A percentile compares a stretch with the other conserved stretches of the same genome.
phyloP scores from a whole-genome alignment of 2,888 invertebrate genomes.

The Trichogramma dendrolimi region DNA sequence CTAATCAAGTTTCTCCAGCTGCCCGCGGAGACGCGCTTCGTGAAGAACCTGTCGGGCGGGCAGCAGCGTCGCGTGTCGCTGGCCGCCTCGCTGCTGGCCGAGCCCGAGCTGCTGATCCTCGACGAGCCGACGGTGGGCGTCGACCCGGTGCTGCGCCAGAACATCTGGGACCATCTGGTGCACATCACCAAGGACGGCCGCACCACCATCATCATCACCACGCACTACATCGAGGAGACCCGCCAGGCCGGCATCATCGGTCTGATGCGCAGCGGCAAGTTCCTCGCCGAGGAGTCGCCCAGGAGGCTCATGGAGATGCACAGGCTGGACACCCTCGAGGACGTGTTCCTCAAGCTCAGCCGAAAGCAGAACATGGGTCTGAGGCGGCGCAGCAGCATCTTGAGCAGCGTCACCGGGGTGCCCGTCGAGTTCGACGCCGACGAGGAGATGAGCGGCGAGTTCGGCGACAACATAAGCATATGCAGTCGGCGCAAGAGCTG shows the following conservation, averaged over 20 bases:
- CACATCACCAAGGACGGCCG: constrained; percentile 70
- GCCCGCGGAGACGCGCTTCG: constrained; percentile 58
- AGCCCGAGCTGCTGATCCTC: constrained; percentile 83
- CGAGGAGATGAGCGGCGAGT: constrained; percentile 78
- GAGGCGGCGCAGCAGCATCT: constrained; percentile 72
- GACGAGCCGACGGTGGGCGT: constrained; percentile 94
- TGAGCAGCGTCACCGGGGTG: constrained; percentile 63
- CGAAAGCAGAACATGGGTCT: constrained; percentile 79
- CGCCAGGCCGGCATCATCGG: constrained; percentile 79
- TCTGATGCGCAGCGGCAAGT: constrained; percentile 76
- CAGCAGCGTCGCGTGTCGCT: constrained; percentile 85
- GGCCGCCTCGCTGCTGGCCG: constrained; percentile 81
- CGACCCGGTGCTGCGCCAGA: constrained; percentile 81
- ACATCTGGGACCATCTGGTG: constrained; percentile 81
- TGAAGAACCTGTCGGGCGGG: constrained; percentile 82
- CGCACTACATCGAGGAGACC: constrained; percentile 84
- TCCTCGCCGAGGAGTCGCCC: constrained; percentile 81
- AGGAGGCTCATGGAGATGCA: constrained; percentile 67
- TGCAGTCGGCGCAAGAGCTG: constrained; percentile 63
- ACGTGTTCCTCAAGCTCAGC: constrained; percentile 76
- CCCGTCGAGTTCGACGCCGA: constrained; percentile 48
- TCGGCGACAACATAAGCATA: constrained; percentile 80
- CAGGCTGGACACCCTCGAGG: constrained; percentile 70
- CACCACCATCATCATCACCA: constrained; percentile 80
- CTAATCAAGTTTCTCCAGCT: constrained; percentile 62